A percentile compares a stretch with the other conserved stretches of the same genome.
phyloP scores from a whole-genome alignment of 2,888 invertebrate species.

The Eristalis arbustorum region DNA sequence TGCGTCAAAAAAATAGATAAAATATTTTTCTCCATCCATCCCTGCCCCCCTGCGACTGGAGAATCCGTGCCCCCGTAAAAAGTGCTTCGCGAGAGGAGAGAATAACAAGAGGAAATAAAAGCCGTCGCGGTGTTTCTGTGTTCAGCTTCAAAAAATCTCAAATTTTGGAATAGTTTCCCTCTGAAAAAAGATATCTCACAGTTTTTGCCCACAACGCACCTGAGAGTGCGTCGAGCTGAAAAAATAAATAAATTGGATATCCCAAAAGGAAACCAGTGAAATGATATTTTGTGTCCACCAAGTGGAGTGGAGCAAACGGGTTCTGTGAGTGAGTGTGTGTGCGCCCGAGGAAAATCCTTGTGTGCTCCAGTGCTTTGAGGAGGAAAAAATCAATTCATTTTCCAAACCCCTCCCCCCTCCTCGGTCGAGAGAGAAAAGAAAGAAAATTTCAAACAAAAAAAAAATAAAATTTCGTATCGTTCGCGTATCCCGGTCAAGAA shows the following conservation, averaged over 20 bases:
- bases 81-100: slow-evolving; percentile 3
- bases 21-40: neutral
- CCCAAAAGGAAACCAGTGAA: slow-evolving; percentile 67
- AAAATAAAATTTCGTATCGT: neutral
- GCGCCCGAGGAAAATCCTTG: slow-evolving; percentile 63
- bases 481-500: slow-evolving; percentile 16
- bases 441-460: slow-evolving; percentile 9
- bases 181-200: neutral
- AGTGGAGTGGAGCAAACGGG: slow-evolving; percentile 75
- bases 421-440: slow-evolving; percentile 9
- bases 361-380: slow-evolving; percentile 53
- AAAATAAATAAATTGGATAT: slow-evolving; percentile 55
- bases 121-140: slow-evolving; percentile 55
- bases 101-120: slow-evolving; percentile 15
- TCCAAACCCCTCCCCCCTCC: slow-evolving; percentile 7
- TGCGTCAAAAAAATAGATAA: neutral
- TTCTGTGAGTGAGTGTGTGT: slow-evolving; percentile 78
- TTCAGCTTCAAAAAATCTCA: no score
- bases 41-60: neutral
- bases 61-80: neutral
- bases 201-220: slow-evolving; percentile 30
- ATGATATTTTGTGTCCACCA: slow-evolving; percentile 62
- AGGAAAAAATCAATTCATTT: slow-evolving; percentile 31
- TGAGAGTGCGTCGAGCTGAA: slow-evolving; percentile 5
- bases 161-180: neutral